Conservation (phyloP, 2,888 invertebrate species). For the Drosophila ezoana region DNA sequence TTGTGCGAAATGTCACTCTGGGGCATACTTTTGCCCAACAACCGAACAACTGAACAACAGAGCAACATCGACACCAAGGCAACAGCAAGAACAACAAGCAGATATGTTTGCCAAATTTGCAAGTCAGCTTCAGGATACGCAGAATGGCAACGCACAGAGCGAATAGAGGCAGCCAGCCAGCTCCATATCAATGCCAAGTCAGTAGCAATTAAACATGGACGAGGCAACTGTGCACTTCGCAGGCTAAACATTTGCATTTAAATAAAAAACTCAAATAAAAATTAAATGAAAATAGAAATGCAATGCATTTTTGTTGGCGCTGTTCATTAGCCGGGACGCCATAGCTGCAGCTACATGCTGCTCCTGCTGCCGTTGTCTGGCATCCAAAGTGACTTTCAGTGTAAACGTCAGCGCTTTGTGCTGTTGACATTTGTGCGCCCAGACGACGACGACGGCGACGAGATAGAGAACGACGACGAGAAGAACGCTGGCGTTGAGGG, state of each 20-base stretch:
- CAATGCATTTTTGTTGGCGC: constrained; percentile 66
- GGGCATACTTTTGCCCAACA: constrained; percentile 63
- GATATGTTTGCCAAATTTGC: constrained; percentile 62
- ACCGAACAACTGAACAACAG: constrained; percentile 9
- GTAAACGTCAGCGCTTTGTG: constrained; percentile 78
- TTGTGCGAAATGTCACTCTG: constrained; percentile 73
- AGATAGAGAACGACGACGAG: not conserved
- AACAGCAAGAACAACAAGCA: constrained; percentile 31
- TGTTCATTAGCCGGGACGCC: constrained; percentile 66
- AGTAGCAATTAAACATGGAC: constrained; percentile 63
- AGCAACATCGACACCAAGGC: constrained; percentile 4
- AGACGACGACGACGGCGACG: constrained; percentile 50
- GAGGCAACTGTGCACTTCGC: constrained; percentile 15
- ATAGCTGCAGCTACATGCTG: not conserved
- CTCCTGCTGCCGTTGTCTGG: constrained; percentile 60
- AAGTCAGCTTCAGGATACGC: constrained; percentile 7
- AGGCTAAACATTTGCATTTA: constrained; percentile 72
- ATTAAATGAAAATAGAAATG: constrained; percentile 50
- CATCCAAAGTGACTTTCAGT: constrained; percentile 77
- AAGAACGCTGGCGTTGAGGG: constrained; percentile 43
- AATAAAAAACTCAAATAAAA: constrained; percentile 49
- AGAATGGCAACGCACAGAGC: constrained; percentile 3
- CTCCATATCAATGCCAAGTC: constrained; percentile 51
- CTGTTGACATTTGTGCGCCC: constrained; percentile 76
- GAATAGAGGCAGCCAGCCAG: not conserved